A percentile compares a stretch with the other conserved stretches of the same genome.
Conservation (phyloP, 2,113 vertebrate genomes). For the Turnix velox region DNA sequence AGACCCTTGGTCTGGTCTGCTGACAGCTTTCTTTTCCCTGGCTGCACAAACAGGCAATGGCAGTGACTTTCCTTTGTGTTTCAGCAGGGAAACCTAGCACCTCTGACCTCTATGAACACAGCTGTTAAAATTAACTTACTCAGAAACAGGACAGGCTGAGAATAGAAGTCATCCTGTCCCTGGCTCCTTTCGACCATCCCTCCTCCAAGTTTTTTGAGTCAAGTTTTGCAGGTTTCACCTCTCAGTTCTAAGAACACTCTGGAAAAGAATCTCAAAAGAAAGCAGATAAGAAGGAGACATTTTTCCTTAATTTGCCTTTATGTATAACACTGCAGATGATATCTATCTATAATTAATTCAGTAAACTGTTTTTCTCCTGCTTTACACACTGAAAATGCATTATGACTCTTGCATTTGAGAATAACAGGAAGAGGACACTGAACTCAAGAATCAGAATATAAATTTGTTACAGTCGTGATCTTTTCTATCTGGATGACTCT, state of each 20-base stretch:
- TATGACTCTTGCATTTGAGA: not conserved
- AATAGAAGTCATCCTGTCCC: accelerated
- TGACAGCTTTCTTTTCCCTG: not conserved
- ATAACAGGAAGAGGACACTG: not conserved
- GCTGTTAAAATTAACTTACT: not conserved
- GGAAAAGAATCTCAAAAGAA: not conserved
- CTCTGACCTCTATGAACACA: not conserved
- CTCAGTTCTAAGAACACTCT: not conserved
- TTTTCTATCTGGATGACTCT: conserved; percentile 10
- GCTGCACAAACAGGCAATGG: not conserved
- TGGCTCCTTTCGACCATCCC: not conserved
- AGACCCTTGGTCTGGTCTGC: not conserved
- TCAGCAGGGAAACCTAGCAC: not conserved
- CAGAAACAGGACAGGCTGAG: not conserved
- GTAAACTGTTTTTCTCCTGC: not conserved
- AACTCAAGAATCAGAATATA: conserved; percentile 7
- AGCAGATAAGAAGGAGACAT: not conserved
- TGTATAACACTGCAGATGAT: not conserved
- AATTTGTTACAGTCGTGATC: conserved; percentile 9
- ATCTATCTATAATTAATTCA: not conserved
- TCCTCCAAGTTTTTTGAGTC: too few relatives aligned
- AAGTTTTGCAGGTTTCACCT: too few relatives aligned
- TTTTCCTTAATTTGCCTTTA: not conserved
- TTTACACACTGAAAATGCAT: not conserved
- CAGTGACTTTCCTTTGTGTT: not conserved